phyloP scores from a whole-genome alignment of 2,797 vertebrate species.

The Eupleurogrammus muticus region DNA sequence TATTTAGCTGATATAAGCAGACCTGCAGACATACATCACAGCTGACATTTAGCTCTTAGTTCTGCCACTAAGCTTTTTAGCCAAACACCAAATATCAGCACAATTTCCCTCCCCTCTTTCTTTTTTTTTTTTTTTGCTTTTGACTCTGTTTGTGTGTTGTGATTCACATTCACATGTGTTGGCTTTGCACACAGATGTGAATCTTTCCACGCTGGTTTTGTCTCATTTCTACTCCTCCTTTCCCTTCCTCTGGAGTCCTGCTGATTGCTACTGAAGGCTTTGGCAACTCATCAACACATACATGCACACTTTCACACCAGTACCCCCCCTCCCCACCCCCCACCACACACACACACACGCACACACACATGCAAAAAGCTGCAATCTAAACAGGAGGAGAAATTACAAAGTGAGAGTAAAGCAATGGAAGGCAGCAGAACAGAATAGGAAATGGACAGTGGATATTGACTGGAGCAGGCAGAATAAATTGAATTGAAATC shows the following conservation, averaged over 20 bases:
- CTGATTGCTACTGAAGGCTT: conserved; percentile 67
- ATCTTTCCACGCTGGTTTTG: conserved; percentile 35
- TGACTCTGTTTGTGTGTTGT: not conserved
- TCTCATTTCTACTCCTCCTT: conserved; percentile 51
- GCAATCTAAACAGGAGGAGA: conserved; percentile 45
- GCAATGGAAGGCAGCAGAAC: conserved; percentile 41
- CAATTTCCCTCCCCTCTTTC: conserved; percentile 63
- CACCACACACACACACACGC: conserved; percentile 3
- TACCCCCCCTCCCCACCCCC: not conserved
- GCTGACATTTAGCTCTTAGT: conserved; percentile 80
- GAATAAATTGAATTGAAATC: conserved; percentile 76
- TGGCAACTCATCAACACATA: conserved; percentile 65
- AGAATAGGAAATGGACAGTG: conserved; percentile 41
- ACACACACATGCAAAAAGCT: conserved; percentile 18
- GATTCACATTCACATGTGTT: conserved; percentile 19
- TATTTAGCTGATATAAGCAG: conserved; percentile 76
- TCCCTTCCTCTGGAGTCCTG: conserved; percentile 42
- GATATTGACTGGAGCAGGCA: conserved; percentile 64
- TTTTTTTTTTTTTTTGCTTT: not conserved
- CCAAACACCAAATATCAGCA: conserved; percentile 82
- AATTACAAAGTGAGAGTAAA: conserved; percentile 64
- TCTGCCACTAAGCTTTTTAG: conserved; percentile 81
- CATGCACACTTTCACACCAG: not conserved
- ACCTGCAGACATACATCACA: conserved; percentile 78
- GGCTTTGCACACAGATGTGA: conserved; percentile 49